Conservation (phyloP, 2,888 invertebrate genomes). For the Lucinisca nassula region DNA sequence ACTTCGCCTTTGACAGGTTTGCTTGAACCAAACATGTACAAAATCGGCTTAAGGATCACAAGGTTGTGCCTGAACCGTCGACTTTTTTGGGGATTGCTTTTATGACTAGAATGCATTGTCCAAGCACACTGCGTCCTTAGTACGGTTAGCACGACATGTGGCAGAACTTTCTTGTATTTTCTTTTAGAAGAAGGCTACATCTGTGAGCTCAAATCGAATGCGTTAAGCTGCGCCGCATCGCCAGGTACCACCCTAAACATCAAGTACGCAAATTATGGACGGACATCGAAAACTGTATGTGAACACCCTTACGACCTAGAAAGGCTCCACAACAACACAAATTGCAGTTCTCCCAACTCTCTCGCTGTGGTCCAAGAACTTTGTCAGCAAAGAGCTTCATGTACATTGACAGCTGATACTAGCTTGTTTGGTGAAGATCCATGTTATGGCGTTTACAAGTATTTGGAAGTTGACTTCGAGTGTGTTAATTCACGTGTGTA, state of each 20-base stretch:
- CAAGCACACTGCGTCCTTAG: too few species aligned
- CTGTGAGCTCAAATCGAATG: conserved; percentile 31
- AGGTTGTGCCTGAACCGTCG: too few species aligned
- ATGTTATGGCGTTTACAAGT: conserved; percentile 38
- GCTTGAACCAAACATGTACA: too few species aligned
- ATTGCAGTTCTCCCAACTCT: conserved; percentile 7
- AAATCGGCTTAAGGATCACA: too few species aligned
- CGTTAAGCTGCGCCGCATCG: conserved; percentile 6
- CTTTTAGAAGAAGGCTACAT: conserved; percentile 26
- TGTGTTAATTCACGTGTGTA: too few species aligned
- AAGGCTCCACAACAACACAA: conserved; percentile 38
- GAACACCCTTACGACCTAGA: conserved; percentile 31
- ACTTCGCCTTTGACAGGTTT: too few species aligned
- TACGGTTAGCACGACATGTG: too few species aligned
- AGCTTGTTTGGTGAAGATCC: conserved; percentile 37
- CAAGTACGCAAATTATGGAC: conserved; percentile 27
- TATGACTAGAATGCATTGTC: too few species aligned
- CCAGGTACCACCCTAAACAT: conserved; percentile 1
- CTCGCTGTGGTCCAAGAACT: conserved; percentile 3
- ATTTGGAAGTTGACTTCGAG: conserved; percentile 31
- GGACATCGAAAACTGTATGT: conserved; percentile 22
- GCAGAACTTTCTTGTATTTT: too few species aligned
- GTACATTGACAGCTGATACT: conserved; percentile 9
- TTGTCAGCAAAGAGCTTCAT: conserved; percentile 13
- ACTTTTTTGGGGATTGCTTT: too few species aligned